Base-by-base conservation (phyloP, 92 coral and sea anemone genomes). In the Phenganax marumi region DNA sequence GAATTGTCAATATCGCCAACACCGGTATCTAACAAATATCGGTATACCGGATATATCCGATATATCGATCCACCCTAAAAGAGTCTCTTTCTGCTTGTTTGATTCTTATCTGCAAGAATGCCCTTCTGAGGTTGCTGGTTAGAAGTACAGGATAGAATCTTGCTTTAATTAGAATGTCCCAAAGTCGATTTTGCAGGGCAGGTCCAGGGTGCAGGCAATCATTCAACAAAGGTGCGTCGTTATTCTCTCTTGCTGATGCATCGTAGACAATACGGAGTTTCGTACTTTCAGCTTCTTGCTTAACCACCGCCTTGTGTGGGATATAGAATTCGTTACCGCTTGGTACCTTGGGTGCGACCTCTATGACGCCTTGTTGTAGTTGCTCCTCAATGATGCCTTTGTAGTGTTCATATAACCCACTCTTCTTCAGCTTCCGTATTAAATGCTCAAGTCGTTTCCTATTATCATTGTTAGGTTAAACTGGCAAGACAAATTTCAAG, bases 201-300 rank as follows among this genome's bases (percentile, higher is more conserved):
- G 62, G 80, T 22, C 80, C 80, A 26, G 66, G 66, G 57, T 75
- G 80, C 3, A 75, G 80, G 24, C 47, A 75, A 51, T 75, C 80
- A 22, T 75, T 75, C 7, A 75, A 39, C 39, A 52, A 69, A 7
- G 74, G 74, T 39, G 25, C 51, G 51, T 69, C 43, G 50, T 16
- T 26, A 18, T 39, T 69, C 50, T 69, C 74, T 33, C 74, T 23
- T 24, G 74, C 74, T 10, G 74, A 69, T 33, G 48, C 74, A 69
- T 69, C 74, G 43, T 69, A 69, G 7, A 69, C 74, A 48, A 69
- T 24, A 12, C 74, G 50, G 1, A 69, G 68, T 61, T 61, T 61
- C 17, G 60, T 54, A 54, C 60, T 54, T 10, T 54, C 60, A 17
- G 60, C 60, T 10, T 54, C 60, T 54, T 54, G 10, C 17, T 17